Conservation (phyloP, 2,797 vertebrate species). For the Mastacembelus armatus region DNA sequence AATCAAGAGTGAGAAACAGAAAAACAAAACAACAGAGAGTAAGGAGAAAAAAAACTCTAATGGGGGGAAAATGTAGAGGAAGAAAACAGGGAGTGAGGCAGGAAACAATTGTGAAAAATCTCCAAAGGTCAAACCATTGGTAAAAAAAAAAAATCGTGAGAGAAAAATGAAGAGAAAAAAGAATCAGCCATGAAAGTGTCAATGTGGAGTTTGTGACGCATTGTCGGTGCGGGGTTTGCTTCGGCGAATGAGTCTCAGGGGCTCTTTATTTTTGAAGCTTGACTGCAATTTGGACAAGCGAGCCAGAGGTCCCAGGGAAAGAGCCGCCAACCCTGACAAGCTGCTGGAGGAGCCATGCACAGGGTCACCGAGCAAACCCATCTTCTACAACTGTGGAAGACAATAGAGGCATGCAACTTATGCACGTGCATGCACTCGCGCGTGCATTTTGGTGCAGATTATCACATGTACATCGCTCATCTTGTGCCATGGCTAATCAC, state of each 20-base stretch:
- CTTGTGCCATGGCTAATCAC: slow-evolving; percentile 26
- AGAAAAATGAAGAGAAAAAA: slow-evolving; percentile 61
- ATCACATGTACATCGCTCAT: neutral
- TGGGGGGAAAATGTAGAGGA: slow-evolving; percentile 40
- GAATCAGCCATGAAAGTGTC: slow-evolving; percentile 78
- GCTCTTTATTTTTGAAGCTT: slow-evolving; percentile 86
- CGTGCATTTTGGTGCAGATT: neutral
- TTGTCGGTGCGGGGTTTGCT: slow-evolving; percentile 75
- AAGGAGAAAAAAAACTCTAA: slow-evolving; percentile 50
- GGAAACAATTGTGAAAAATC: slow-evolving; percentile 80
- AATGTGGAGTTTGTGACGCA: slow-evolving; percentile 84
- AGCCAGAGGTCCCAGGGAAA: slow-evolving; percentile 74
- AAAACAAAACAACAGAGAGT: slow-evolving; percentile 82
- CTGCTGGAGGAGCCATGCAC: slow-evolving; percentile 78
- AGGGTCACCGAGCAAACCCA: slow-evolving; percentile 65
- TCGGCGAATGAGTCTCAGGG: slow-evolving; percentile 82
- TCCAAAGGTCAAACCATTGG: slow-evolving; percentile 75
- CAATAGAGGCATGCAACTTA: slow-evolving; percentile 13
- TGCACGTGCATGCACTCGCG: neutral
- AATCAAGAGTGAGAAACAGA: slow-evolving; percentile 82
- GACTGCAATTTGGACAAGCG: slow-evolving; percentile 83
- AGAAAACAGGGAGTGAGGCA: slow-evolving; percentile 58
- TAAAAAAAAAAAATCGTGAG: slow-evolving; percentile 35
- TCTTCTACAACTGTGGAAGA: slow-evolving; percentile 35
- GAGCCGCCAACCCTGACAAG: slow-evolving; percentile 79